Percentiles rank a stretch among this genome's conserved stretches.
These are phyloP conservation scores for Champsocephalus gunnari DNA, from an alignment of 2,797 vertebrate genomes.

Conservation along the genomic window DNA sequence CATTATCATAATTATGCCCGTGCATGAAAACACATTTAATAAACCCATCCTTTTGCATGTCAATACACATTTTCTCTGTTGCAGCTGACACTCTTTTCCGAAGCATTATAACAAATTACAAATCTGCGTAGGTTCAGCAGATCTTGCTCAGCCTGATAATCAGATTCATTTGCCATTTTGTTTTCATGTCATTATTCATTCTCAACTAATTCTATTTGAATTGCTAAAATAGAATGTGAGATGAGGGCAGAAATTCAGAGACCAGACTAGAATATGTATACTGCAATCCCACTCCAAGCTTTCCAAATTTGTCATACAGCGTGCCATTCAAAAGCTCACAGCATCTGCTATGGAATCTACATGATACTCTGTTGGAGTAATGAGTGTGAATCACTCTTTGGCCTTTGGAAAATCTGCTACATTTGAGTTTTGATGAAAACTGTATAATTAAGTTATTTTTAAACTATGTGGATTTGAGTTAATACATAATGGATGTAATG, in stretches of 20 bases:
- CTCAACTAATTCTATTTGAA: slow-evolving; percentile 4
- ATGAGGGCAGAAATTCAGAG: background rate
- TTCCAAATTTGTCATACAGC: slow-evolving; percentile 9
- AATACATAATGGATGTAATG: background rate
- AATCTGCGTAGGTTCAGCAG: slow-evolving; percentile 19
- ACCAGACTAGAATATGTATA: background rate
- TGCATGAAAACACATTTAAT: slow-evolving; percentile 56
- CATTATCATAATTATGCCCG: slow-evolving; percentile 58
- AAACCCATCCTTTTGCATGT: slow-evolving; percentile 41
- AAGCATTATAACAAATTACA: slow-evolving; percentile 16
- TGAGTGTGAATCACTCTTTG: slow-evolving; percentile 1
- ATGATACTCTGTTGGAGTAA: background rate
- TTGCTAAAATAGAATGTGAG: background rate
- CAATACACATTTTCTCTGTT: slow-evolving; percentile 23
- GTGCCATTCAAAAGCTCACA: background rate
- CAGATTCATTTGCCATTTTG: background rate
- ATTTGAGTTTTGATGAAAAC: slow-evolving; percentile 1
- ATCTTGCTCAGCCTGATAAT: slow-evolving; percentile 7
- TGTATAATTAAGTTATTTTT: background rate
- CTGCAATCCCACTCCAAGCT: background rate
- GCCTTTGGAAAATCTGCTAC: background rate
- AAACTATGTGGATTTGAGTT: background rate
- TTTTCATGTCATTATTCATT: slow-evolving; percentile 16
- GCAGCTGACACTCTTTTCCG: background rate
- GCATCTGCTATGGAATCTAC: background rate